Percentiles rank a stretch among this genome's conserved stretches.
phyloP scores from a whole-genome alignment of 2,888 invertebrate species.

The Lysandra coridon region DNA sequence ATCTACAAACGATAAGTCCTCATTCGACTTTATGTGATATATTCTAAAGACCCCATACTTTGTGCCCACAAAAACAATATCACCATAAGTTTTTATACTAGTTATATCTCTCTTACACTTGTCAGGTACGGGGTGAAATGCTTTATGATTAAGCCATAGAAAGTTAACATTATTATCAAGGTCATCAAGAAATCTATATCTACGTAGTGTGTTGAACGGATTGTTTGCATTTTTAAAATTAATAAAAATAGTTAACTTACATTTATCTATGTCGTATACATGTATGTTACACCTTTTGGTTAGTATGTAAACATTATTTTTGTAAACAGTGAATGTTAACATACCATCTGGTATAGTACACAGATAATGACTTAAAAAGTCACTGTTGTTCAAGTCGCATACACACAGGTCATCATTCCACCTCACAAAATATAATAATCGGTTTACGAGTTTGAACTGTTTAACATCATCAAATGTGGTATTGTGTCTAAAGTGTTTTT shows the following conservation, averaged over 20 bases:
- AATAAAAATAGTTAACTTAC: not conserved
- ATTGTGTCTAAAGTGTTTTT: constrained; percentile 41
- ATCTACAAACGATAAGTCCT: constrained; percentile 57
- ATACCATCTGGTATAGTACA: constrained; percentile 46
- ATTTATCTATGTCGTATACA: not conserved
- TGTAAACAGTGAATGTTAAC: constrained; percentile 41
- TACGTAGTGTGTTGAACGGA: constrained; percentile 11
- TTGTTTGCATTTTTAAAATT: constrained; percentile 1
- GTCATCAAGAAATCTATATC: not conserved
- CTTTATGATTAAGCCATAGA: constrained; percentile 57
- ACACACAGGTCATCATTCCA: constrained; percentile 52
- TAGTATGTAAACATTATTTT: not conserved
- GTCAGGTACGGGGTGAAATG: constrained; percentile 53
- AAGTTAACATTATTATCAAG: constrained; percentile 62
- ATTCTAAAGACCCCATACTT: constrained; percentile 60
- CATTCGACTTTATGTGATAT: constrained; percentile 55
- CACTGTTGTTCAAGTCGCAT: constrained; percentile 44
- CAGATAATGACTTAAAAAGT: constrained; percentile 43
- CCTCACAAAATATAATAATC: constrained; percentile 51
- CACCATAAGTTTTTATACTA: constrained; percentile 56
- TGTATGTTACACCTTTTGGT: constrained; percentile 8
- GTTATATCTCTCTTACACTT: constrained; percentile 53
- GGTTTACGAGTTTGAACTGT: constrained; percentile 48
- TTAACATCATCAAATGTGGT: constrained; percentile 52
- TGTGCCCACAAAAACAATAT: constrained; percentile 62